Evolutionary conservation across 2,888 invertebrate genomes (phyloP).

Genomic region (Leptinotarsa tumamoca): DNA sequence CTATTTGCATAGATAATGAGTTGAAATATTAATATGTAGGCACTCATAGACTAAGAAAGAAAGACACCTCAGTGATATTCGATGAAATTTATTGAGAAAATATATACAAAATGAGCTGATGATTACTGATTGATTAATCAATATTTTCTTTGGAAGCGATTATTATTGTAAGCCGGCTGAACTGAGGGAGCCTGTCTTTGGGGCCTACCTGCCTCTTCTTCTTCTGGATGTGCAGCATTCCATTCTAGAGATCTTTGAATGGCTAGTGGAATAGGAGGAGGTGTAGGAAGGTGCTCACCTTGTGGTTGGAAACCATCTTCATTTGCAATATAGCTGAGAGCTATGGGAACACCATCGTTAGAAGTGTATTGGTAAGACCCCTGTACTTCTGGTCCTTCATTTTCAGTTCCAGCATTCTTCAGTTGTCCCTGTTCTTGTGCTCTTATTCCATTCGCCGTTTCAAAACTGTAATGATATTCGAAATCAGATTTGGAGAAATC

Average conservation of each 20-base stretch:
- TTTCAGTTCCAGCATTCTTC: conserved; percentile 66
- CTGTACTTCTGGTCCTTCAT: conserved; percentile 55
- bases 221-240: conserved; percentile 43
- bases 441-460: conserved; percentile 73
- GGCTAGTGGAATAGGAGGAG: conserved; percentile 83
- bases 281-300: conserved; percentile 83
- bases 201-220: conserved; percentile 44
- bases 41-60: not conserved
- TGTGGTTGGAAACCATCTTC: conserved; percentile 78
- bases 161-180: conserved; percentile 8
- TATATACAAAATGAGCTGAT: conserved; percentile 19
- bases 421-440: conserved; percentile 73
- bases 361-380: conserved; percentile 53
- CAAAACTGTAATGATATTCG: conserved; percentile 60
- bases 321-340: conserved; percentile 73
- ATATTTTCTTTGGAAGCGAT: conserved; percentile 21
- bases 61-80: not conserved
- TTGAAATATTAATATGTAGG: not conserved
- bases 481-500: not conserved
- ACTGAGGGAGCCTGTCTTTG: conserved; percentile 24
- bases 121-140: not conserved
- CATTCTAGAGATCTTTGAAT: conserved; percentile 76
- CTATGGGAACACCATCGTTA: conserved; percentile 59
- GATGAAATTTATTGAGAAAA: conserved; percentile 11
- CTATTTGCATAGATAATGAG: not conserved